A percentile compares a stretch with the other conserved stretches of the same genome.
These are phyloP conservation scores for Leptogaster cylindrica DNA, from an alignment of 2,888 invertebrate genomes.

Conservation along the genomic window DNA sequence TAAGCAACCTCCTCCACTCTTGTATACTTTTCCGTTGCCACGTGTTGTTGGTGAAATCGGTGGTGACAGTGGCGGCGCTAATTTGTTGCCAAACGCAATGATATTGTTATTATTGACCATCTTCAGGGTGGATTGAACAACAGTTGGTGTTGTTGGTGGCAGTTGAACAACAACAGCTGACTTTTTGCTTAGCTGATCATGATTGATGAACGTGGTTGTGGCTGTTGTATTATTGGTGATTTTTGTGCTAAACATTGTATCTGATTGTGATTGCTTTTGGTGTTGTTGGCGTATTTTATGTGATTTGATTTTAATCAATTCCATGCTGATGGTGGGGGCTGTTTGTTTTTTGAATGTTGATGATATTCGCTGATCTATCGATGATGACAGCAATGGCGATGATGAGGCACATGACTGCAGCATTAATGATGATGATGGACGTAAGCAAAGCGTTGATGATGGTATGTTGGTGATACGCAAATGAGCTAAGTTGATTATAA, in stretches of 20 bases:
- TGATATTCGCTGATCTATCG: conserved; percentile 6
- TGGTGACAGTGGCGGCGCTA: conserved; percentile 42
- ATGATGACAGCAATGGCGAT: conserved; percentile 7
- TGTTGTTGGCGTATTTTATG: conserved; percentile 27
- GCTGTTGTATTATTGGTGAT: conserved; percentile 37
- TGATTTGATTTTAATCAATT: conserved; percentile 34
- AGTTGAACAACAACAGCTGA: conserved; percentile 42
- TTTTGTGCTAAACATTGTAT: conserved; percentile 34
- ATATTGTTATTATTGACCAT: conserved; percentile 51
- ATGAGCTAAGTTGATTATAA: conserved; percentile 51
- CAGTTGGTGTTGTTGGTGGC: conserved; percentile 52
- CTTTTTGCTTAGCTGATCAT: conserved; percentile 39
- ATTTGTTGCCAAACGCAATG: conserved; percentile 44
- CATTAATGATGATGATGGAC: conserved; percentile 19
- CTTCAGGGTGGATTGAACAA: conserved; percentile 51
- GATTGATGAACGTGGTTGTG: conserved; percentile 37
- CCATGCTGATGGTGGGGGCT: conserved; percentile 36
- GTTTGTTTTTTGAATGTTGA: conserved; percentile 18
- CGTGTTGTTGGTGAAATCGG: conserved; percentile 39
- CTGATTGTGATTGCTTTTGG: conserved; percentile 27
- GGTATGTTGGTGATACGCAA: conserved; percentile 49
- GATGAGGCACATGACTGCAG: conserved; percentile 1
- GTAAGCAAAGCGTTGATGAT: conserved; percentile 14
- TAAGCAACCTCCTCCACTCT: neutral
- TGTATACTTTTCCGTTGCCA: conserved; percentile 8